Evolutionary conservation across 2,797 vertebrate genomes (phyloP).

Genomic region (Intellagama lesueurii): DNA sequence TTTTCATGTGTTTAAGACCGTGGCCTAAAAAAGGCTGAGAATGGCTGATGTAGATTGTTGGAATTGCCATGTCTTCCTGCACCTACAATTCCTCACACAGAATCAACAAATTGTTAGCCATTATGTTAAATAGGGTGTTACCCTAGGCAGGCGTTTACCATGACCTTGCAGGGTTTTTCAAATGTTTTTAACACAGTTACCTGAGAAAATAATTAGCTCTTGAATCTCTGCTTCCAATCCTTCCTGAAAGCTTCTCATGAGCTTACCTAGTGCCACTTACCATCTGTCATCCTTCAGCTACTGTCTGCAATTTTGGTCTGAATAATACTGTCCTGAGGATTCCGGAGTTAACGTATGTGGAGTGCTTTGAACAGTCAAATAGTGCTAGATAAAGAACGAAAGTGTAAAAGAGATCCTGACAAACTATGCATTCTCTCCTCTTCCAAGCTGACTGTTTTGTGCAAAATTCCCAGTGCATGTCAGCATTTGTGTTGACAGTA

Average conservation of each 20-base stretch:
- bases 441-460: not conserved
- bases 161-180: not conserved
- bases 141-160: not conserved
- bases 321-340: not conserved
- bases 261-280: not conserved
- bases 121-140: no score
- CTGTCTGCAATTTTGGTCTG: not conserved
- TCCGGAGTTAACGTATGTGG: not conserved
- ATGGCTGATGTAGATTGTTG: no score
- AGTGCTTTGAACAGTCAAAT: not conserved
- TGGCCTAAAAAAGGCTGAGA: no score
- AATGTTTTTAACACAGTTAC: not conserved
- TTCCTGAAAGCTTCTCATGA: not conserved
- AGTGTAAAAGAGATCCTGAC: not conserved
- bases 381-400: not conserved
- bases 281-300: not conserved
- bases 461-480: not conserved
- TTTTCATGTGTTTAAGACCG: no score
- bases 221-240: not conserved
- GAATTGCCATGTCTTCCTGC: no score
- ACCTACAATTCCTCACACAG: no score
- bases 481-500: not conserved
- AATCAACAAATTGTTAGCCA: no score
- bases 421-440: not conserved
- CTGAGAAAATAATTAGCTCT: not conserved